phyloP scores from a whole-genome alignment of 64 coral and sea anemone species.

The Montipora sp. region DNA sequence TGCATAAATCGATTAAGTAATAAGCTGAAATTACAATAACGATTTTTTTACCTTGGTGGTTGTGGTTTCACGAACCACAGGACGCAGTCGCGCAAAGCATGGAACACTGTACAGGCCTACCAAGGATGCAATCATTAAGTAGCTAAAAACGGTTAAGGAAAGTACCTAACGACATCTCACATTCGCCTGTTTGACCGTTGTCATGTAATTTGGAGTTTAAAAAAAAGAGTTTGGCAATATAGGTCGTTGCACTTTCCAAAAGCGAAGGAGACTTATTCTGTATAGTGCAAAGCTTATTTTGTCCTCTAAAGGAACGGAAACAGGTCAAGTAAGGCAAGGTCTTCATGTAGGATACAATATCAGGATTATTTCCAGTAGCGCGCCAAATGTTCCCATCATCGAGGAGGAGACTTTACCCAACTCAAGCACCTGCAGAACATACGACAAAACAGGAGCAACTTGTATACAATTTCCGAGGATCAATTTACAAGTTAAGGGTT shows the following conservation, averaged over 20 bases:
- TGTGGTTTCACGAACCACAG: constrained; percentile 78
- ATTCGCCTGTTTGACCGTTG: too few species aligned
- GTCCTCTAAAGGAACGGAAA: too few species aligned
- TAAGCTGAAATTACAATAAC: background rate
- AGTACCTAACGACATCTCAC: background rate
- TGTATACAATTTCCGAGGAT: too few species aligned
- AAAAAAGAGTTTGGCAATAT: too few species aligned
- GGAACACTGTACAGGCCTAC: constrained; percentile 98
- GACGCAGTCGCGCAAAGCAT: constrained; percentile 83
- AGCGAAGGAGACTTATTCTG: background rate
- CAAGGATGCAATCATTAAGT: constrained; percentile 94
- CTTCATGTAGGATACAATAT: constrained; percentile 92
- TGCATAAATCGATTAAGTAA: background rate
- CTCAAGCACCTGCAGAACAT: constrained; percentile 74
- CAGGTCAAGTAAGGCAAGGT: background rate
- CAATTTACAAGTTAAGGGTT: too few species aligned
- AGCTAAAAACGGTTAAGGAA: constrained; percentile 71
- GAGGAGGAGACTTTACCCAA: constrained; percentile 94
- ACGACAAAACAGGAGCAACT: background rate
- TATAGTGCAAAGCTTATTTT: too few species aligned
- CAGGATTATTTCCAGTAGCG: constrained; percentile 89
- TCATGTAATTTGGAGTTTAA: background rate
- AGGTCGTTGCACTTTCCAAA: background rate
- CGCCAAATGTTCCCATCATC: constrained; percentile 99
- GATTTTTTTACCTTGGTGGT: constrained; percentile 82